Evolutionary conservation across 2,113 vertebrate species (phyloP), one percentile per base, ranked within the genome.

Genomic region (Saimiri boliviensis): DNA sequence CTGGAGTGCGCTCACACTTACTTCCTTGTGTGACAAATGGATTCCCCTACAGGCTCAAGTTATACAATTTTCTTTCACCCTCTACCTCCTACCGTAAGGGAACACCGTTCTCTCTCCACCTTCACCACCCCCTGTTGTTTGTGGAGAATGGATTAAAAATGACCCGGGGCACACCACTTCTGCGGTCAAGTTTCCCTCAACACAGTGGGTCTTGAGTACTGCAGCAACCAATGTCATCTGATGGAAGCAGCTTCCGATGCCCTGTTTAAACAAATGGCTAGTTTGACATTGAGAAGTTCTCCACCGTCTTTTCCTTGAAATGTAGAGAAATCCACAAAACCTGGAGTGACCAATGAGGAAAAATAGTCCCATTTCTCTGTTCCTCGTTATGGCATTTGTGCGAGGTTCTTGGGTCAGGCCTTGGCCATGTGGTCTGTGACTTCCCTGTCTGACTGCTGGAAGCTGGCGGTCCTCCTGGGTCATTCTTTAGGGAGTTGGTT

Each of bases 61-160:
- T 27, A 37, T 54, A 32, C 0, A 1, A 1, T 76, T 52, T n/a
- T 35, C 60, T 60, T 42, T 47, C n/a, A 6, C 27, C 68, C 73
- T 91, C 74, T 5, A 1, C 27, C 30, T 17, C 17, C 52, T 16
- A 23, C 30, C 27, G 2, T 1, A 8, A 45, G 77, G 70, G 27
- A 49, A 68, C 16, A 4, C 13, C 4, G 3, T 17, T 66, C 9
- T 40, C 12, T 83, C 37, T 32, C 2, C 17, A 13, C 4, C 21
- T 2, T 27, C n/a, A 2, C 17, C 8, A 2, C 1, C 3, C 21
- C 8, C 0, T 47, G n/a, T 10, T 35, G 6, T 9, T 13, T 0
- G 2, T 42, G 73, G 42, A 86, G 63, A 92, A 5, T 21, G 30
- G 30, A 27, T 23, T 30, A 56, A 82, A 80, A 80, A 45, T 23